phyloP scores from a whole-genome alignment of 2,113 vertebrate species.

The Pangasianodon hypophthalmus region DNA sequence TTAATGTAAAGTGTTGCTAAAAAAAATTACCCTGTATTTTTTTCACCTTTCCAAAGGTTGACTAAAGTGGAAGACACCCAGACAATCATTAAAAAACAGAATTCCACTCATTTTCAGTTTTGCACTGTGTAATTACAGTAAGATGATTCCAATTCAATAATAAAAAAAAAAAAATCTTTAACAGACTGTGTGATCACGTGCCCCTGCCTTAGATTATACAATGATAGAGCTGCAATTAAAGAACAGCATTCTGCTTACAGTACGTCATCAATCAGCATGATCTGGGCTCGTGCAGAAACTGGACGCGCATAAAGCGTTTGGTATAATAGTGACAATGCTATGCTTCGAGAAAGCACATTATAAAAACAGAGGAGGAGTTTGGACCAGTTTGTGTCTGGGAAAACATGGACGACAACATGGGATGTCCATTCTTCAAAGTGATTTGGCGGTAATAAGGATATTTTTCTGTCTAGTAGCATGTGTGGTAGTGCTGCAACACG shows the following conservation, averaged over 20 bases:
- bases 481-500: too few relatives aligned
- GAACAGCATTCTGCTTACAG: not conserved
- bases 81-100: not conserved
- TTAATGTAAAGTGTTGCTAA: not conserved
- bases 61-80: not conserved
- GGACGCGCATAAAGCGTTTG: not conserved
- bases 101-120: not conserved
- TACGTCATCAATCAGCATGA: not conserved
- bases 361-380: not conserved
- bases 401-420: not conserved
- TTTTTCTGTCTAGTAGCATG: not conserved
- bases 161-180: not conserved
- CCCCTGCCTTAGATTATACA: not conserved
- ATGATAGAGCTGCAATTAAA: not conserved
- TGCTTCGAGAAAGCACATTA: not conserved
- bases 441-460: not conserved
- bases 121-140: not conserved
- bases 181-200: too few relatives aligned
- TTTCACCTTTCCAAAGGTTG: not conserved
- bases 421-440: not conserved
- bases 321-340: not conserved
- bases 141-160: not conserved
- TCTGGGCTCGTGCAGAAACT: not conserved
- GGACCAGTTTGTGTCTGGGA: not conserved
- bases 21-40: not conserved